A percentile compares a stretch with the other conserved stretches of the same genome.
Conservation (phyloP, 2,113 vertebrate species). For the Dipodomys merriami region DNA sequence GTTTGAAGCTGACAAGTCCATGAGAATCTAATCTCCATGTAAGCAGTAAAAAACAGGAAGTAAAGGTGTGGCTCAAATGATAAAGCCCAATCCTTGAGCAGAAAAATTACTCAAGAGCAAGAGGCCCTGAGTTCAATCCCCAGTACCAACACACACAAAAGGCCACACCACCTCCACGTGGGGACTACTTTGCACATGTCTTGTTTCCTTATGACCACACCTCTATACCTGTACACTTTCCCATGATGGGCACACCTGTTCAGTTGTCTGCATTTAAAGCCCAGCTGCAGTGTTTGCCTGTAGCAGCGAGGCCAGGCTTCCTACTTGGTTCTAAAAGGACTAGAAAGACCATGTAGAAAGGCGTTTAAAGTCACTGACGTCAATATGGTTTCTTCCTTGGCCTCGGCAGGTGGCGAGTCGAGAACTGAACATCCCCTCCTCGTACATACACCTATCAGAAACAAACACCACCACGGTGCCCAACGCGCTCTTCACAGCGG, state of each 20-base stretch:
- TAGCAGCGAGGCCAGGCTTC: neutral
- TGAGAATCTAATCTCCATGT: too few relatives aligned
- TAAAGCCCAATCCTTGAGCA: too few relatives aligned
- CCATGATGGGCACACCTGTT: neutral
- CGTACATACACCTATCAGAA: slow-evolving; percentile 89
- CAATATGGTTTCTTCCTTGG: neutral
- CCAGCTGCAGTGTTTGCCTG: neutral
- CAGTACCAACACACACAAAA: too few relatives aligned
- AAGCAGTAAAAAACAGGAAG: too few relatives aligned
- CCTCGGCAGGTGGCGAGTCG: slow-evolving; percentile 89
- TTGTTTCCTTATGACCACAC: neutral
- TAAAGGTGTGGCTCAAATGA: too few relatives aligned
- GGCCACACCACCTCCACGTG: too few relatives aligned
- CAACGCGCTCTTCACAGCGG: slow-evolving; percentile 87
- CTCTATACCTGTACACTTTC: neutral
- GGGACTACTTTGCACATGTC: neutral
- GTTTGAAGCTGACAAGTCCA: too few relatives aligned
- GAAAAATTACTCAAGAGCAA: too few relatives aligned
- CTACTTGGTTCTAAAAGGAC: neutral
- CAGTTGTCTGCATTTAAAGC: neutral
- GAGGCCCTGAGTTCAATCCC: too few relatives aligned
- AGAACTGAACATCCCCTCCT: slow-evolving; percentile 89
- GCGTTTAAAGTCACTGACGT: neutral
- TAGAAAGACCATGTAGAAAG: neutral
- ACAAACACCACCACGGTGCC: slow-evolving; percentile 91